Evolutionary conservation across 2,888 invertebrate species (phyloP), one percentile per base, ranked within the genome.

Genomic region (Epistrophe eligans): DNA sequence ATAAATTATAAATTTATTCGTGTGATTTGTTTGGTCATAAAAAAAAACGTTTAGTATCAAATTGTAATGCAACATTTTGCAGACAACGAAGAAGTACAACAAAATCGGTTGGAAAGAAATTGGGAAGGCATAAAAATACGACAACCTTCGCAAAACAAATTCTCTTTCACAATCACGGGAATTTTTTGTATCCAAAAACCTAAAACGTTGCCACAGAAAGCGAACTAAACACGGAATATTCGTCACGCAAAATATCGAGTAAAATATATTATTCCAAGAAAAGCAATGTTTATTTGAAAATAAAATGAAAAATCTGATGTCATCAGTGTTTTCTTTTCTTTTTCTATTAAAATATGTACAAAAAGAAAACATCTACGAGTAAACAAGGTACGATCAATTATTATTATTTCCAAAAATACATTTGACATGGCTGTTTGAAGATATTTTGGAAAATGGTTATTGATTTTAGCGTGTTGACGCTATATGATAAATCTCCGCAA

Each of bases 401-500:
- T 28, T 48, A 19, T 28, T 48, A 19, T 43, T 50, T 60, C 17
- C 55, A 38, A 55, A 62, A 64, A 55, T 79, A 72, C 57, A 19
- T 72, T 4, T 45, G 8, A 5, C 24, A 24, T 4, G 0, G 17
- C 19, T 66, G 28, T 58, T 38, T 67, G 3, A 4, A 5, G 24
- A 73, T 45, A 48, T 45, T 70, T 45, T 1, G 15, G 43, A 32
- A 72, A 66, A 57, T 83, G 28, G n/a, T 48, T 71, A 1, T 32
- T 62, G 73, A 70, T 80, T 79, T 79, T 13, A 24, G 9, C 13
- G 13, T 35, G n/a, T 40, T 52, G n/a, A 40, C 19, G 67, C 32
- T 45, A 55, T 6, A 32, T 32, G 19, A 52, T 66, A 79, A 76
- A 71, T 84, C 74, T 38, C 64, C 10, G 38, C 50, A 60, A 45